These are phyloP conservation scores for Rutpela maculata DNA, from an alignment of 2,888 invertebrate genomes.

Conservation along the genomic window DNA sequence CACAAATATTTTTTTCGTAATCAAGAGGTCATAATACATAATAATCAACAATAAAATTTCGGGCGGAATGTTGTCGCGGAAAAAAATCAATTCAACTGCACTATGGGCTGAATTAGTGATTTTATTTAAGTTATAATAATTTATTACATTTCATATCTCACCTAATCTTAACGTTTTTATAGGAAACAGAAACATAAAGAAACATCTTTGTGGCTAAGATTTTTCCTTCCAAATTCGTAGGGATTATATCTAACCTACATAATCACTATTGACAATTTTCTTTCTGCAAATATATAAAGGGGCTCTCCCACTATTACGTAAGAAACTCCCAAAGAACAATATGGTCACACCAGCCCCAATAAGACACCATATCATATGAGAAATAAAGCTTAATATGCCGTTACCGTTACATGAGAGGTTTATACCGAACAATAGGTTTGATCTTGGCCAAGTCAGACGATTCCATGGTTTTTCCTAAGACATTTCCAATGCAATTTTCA, in stretches of 20 bases:
- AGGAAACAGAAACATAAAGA: too few relatives aligned
- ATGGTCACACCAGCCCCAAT: not conserved
- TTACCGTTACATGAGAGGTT: not conserved
- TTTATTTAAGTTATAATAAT: too few relatives aligned
- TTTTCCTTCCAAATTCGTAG: too few relatives aligned
- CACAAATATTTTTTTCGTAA: too few relatives aligned
- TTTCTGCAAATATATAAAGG: not conserved
- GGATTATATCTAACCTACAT: not conserved
- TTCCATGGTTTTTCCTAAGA: constrained; percentile 39
- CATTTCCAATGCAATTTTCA: constrained; percentile 59
- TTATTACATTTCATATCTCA: too few relatives aligned
- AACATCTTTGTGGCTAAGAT: too few relatives aligned
- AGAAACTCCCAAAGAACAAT: not conserved
- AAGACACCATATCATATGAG: not conserved
- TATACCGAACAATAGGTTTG: not conserved
- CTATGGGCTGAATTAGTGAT: too few relatives aligned
- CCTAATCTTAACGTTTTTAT: too few relatives aligned
- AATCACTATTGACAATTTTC: not conserved
- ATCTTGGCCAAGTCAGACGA: not conserved
- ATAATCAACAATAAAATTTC: too few relatives aligned
- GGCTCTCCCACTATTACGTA: not conserved
- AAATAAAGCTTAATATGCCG: not conserved
- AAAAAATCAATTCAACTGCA: too few relatives aligned
- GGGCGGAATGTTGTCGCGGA: too few relatives aligned
- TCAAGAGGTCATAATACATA: too few relatives aligned